Conservation (phyloP, 64 coral and sea anemone genomes). For the Montipora cactus region DNA sequence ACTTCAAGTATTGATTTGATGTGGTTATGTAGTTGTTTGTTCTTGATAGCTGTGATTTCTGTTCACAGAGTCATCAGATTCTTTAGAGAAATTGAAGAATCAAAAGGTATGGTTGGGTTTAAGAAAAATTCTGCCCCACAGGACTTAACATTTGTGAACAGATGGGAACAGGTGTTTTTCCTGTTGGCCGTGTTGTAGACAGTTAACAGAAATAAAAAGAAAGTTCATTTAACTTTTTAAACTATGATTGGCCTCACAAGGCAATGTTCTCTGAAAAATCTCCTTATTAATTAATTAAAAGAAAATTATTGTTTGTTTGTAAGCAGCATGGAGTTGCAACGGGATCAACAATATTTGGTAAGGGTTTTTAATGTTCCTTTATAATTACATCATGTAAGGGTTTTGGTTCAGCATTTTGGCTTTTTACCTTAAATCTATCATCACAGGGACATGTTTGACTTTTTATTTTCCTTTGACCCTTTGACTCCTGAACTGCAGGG, state of each 20-base stretch:
- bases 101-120: slow-evolving; percentile 58
- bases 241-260: too few species aligned
- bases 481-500: too few species aligned
- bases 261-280: not conserved
- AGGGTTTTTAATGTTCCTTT: not conserved
- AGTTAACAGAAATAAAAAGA: too few species aligned
- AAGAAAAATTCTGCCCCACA: not conserved
- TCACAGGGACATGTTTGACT: too few species aligned
- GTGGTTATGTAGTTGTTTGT: not conserved
- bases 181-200: too few species aligned
- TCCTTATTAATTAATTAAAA: not conserved
- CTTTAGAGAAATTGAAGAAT: slow-evolving; percentile 75
- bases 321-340: slow-evolving; percentile 43
- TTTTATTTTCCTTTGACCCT: too few species aligned
- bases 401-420: not conserved
- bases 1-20: not conserved
- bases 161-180: not conserved
- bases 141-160: too few species aligned
- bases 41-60: not conserved
- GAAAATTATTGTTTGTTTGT: not conserved
- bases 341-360: slow-evolving; percentile 81
- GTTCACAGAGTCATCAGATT: slow-evolving; percentile 62
- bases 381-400: not conserved
- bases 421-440: not conserved
- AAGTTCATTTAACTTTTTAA: too few species aligned